Evolutionary conservation across 2,888 invertebrate species (phyloP).

Genomic region (Poecilobothrus nobilitatus): DNA sequence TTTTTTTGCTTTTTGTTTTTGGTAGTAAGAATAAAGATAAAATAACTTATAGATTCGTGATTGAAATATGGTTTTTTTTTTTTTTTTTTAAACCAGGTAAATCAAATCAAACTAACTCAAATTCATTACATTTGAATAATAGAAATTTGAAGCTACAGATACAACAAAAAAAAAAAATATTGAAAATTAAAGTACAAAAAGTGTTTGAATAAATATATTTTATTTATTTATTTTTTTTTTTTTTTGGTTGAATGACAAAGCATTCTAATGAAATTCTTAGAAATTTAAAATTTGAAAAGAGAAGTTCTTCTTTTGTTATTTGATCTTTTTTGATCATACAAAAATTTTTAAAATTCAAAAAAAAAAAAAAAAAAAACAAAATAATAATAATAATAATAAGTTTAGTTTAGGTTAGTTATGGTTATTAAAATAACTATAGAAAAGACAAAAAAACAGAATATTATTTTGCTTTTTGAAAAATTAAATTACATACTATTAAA

Average conservation of each 20-base stretch:
- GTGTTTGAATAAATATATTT: neutral
- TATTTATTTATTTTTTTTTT: neutral
- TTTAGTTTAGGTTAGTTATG: neutral
- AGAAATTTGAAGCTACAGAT: neutral
- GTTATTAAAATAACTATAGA: neutral
- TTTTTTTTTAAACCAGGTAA: neutral
- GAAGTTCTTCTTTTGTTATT: neutral
- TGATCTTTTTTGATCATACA: neutral
- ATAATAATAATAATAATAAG: neutral
- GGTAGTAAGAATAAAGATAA: neutral
- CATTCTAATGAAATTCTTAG: neutral
- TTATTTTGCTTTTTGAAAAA: too few relatives aligned
- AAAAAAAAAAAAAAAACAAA: too few relatives aligned
- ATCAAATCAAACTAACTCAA: neutral
- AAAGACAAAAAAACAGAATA: neutral
- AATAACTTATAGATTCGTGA: neutral
- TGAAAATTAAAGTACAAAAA: too few relatives aligned
- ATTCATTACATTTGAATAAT: conserved; percentile 1
- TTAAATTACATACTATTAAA: too few relatives aligned
- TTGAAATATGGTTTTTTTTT: neutral
- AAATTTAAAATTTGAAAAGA: neutral
- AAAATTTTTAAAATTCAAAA: neutral
- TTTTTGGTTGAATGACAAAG: neutral
- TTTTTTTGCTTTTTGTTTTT: neutral
- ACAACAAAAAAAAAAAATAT: neutral